These are phyloP conservation scores for Aplochiton taeniatus DNA, from an alignment of 2,797 vertebrate species.

Conservation along the genomic window DNA sequence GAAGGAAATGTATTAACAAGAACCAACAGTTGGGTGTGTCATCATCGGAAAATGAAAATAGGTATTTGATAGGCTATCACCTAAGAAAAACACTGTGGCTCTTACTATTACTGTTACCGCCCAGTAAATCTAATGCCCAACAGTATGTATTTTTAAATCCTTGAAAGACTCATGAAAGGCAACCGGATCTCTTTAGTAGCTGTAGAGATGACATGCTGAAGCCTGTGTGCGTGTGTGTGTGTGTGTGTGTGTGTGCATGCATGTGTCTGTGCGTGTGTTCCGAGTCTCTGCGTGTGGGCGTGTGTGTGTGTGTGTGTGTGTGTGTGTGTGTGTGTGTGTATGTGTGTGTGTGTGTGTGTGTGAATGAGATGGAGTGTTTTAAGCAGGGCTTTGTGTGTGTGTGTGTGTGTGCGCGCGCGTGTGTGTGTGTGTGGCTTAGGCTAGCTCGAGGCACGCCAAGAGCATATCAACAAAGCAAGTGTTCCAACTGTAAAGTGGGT, in stretches of 20 bases:
- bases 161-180: too few species aligned
- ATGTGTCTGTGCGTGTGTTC: neutral
- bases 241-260: conserved; percentile 2
- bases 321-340: neutral
- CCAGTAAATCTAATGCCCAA: too few species aligned
- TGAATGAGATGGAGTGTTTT: too few species aligned
- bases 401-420: neutral
- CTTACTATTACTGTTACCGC: too few species aligned
- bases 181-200: conserved; percentile 10
- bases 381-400: too few species aligned
- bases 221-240: conserved; percentile 15
- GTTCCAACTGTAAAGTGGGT: conserved; percentile 62
- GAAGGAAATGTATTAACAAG: too few species aligned
- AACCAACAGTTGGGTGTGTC: too few species aligned
- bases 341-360: conserved; percentile 5
- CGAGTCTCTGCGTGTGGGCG: too few species aligned
- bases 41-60: too few species aligned
- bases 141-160: too few species aligned
- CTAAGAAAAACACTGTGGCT: too few species aligned
- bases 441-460: conserved; percentile 32
- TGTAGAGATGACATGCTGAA: conserved; percentile 28
- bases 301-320: neutral
- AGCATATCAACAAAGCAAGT: conserved; percentile 45
- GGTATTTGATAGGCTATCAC: too few species aligned
- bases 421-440: neutral